A percentile compares a stretch with the other conserved stretches of the same genome.
Conservation (phyloP, 2,888 invertebrate species). For the Eristalinus sepulchralis region DNA sequence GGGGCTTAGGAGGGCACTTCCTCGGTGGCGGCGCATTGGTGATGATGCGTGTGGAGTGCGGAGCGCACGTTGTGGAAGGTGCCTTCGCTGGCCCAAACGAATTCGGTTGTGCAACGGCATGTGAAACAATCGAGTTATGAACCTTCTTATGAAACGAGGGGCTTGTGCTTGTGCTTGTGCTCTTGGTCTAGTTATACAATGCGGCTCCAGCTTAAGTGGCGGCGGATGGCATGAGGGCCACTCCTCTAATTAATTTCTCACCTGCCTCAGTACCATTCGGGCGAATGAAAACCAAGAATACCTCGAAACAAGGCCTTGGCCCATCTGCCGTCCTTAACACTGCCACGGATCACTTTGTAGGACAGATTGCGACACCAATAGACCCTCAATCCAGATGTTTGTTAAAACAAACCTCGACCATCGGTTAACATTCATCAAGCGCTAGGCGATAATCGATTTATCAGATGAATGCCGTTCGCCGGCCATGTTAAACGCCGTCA, state of each 20-base stretch:
- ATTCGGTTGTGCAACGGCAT: slow-evolving; percentile 8
- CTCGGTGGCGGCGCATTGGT: background rate
- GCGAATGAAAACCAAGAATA: too few relatives aligned
- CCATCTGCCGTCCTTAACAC: too few relatives aligned
- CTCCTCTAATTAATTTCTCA: too few relatives aligned
- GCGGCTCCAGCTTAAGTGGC: background rate
- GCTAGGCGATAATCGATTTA: slow-evolving; percentile 33
- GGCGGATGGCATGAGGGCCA: background rate
- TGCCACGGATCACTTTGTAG: too few relatives aligned
- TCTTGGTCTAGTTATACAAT: slow-evolving; percentile 13
- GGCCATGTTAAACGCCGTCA: background rate
- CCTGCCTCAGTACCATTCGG: too few relatives aligned
- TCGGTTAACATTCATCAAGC: background rate
- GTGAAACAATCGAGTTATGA: slow-evolving; percentile 13
- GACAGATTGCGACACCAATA: background rate
- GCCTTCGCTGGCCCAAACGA: background rate
- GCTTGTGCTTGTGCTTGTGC: background rate
- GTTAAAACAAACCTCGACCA: background rate
- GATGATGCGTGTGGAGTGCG: background rate
- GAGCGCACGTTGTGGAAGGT: background rate
- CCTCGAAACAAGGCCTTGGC: too few relatives aligned
- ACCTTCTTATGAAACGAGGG: slow-evolving; percentile 3
- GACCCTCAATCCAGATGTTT: too few relatives aligned
- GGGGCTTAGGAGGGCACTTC: background rate
- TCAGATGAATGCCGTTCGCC: slow-evolving; percentile 8